Evolutionary conservation across 2,888 invertebrate species (phyloP).

Genomic region (Polydrusus tereticollis): DNA sequence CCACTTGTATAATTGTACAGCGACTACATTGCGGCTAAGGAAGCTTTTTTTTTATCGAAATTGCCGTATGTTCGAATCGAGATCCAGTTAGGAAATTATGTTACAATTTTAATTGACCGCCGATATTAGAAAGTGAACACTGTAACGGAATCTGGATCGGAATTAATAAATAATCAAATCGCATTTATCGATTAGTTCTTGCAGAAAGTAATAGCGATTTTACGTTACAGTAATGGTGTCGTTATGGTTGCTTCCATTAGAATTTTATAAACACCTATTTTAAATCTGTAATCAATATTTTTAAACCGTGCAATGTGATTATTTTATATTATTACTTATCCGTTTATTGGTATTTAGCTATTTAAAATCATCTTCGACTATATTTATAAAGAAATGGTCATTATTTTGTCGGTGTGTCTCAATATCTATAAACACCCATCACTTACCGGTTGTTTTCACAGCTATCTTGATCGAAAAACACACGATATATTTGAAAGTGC

Average conservation of each 20-base stretch:
- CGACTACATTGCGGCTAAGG: slow-evolving; percentile 12
- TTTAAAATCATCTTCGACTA: background rate
- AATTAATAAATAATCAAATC: slow-evolving; percentile 46
- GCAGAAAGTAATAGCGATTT: background rate
- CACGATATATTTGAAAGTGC: slow-evolving; percentile 46
- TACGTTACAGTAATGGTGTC: background rate
- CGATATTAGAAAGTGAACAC: slow-evolving; percentile 49
- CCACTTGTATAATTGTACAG: slow-evolving; percentile 7
- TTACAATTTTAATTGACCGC: slow-evolving; percentile 42
- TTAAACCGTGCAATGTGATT: too few species aligned
- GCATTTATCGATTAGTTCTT: slow-evolving; percentile 35
- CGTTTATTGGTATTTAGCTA: too few species aligned
- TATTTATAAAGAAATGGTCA: slow-evolving; percentile 14
- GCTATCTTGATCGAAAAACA: slow-evolving; percentile 48
- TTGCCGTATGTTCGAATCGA: slow-evolving; percentile 14
- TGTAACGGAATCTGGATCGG: slow-evolving; percentile 45
- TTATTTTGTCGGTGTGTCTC: slow-evolving; percentile 5
- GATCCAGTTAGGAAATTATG: slow-evolving; percentile 42
- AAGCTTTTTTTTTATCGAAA: slow-evolving; percentile 30
- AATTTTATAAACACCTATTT: too few species aligned
- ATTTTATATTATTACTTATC: too few species aligned
- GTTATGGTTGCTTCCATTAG: background rate
- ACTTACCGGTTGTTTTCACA: slow-evolving; percentile 38
- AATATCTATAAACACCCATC: slow-evolving; percentile 45
- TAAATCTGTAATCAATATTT: too few species aligned